Evolutionary conservation across 2,113 vertebrate species (phyloP).

Genomic region (Lophotis ruficrista): DNA sequence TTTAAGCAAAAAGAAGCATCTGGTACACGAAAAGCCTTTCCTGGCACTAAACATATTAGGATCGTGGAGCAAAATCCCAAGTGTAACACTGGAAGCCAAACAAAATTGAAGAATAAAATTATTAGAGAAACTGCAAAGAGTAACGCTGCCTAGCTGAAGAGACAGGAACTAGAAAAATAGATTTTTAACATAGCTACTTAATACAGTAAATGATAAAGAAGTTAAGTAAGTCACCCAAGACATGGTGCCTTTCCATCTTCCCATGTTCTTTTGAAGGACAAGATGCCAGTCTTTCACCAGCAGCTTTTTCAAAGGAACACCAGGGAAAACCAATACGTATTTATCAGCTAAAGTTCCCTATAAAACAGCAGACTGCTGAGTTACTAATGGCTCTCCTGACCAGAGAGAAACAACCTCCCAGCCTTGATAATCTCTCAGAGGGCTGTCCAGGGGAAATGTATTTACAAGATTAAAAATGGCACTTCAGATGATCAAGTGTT

Average conservation of each 20-base stretch:
- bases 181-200: neutral
- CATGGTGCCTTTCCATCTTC: neutral
- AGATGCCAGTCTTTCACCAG: neutral
- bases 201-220: neutral
- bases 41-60: neutral
- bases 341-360: conserved; percentile 41
- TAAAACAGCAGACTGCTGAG: conserved; percentile 9
- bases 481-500: conserved; percentile 67
- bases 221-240: neutral
- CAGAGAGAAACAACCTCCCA: conserved; percentile 31
- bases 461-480: conserved; percentile 51
- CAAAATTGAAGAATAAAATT: neutral
- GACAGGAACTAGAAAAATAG: neutral
- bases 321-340: conserved; percentile 32
- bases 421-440: conserved; percentile 69
- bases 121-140: neutral
- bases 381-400: conserved; percentile 67
- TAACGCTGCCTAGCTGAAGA: neutral
- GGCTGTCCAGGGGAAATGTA: conserved; percentile 29
- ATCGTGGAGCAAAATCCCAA: neutral
- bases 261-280: neutral
- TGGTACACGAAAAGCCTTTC: neutral
- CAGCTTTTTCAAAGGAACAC: conserved; percentile 19
- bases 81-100: neutral
- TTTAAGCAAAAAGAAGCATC: neutral